Evolutionary conservation across 2,113 vertebrate genomes (phyloP).

Genomic region (Nicator chloris): DNA sequence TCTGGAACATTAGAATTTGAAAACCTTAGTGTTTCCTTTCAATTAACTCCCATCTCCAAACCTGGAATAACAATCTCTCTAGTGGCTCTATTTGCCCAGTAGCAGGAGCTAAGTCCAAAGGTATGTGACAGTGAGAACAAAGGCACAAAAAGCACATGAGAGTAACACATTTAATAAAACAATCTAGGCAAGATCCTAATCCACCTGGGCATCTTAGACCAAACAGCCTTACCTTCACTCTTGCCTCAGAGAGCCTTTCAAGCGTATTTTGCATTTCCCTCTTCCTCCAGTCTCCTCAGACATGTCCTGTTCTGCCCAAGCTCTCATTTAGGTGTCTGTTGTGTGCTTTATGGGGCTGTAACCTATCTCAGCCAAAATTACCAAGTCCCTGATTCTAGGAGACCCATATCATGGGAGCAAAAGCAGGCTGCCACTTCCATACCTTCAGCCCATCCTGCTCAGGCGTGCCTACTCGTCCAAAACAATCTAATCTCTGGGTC

Average conservation of each 20-base stretch:
- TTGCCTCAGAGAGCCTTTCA: background rate
- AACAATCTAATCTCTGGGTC: background rate
- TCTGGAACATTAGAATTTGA: background rate
- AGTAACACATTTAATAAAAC: background rate
- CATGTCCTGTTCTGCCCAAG: background rate
- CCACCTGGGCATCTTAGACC: background rate
- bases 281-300: background rate
- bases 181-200: background rate
- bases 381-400: background rate
- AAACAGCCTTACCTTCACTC: background rate
- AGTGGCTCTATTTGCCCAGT: background rate
- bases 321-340: background rate
- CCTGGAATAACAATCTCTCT: background rate
- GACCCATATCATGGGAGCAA: background rate
- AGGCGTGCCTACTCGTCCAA: background rate
- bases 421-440: background rate
- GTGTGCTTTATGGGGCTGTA: background rate
- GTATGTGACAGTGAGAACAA: background rate
- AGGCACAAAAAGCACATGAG: background rate
- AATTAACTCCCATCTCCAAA: background rate
- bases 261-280: background rate
- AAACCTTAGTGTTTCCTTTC: background rate
- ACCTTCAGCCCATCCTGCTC: background rate
- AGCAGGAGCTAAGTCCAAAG: background rate
- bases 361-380: background rate